Evolutionary conservation across 1,140 invertebrate genomes (phyloP).

Genomic region (Heterodera carotae): DNA sequence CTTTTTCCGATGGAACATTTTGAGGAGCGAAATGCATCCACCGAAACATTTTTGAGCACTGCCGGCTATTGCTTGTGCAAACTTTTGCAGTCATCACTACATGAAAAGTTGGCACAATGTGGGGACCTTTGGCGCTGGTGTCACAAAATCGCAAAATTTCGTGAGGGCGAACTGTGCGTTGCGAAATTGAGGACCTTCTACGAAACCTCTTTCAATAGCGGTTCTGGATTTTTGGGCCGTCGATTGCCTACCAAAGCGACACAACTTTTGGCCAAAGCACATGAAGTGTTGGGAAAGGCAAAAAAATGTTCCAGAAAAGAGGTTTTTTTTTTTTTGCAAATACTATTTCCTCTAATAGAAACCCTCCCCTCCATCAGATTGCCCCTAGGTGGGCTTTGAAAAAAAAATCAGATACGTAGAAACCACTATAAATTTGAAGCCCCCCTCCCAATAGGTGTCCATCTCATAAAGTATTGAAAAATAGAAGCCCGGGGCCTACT

Average conservation of each 20-base stretch:
- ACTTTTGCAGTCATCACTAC: slow-evolving; percentile 7
- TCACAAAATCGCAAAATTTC: slow-evolving; percentile 34
- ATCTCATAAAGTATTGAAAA: no score
- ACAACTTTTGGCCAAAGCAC: slow-evolving; percentile 34
- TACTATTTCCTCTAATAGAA: no score
- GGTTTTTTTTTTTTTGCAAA: no score
- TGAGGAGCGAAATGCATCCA: not conserved
- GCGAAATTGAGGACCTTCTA: slow-evolving; percentile 30
- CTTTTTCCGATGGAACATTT: not conserved
- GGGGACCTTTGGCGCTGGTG: slow-evolving; percentile 18
- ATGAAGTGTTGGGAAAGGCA: slow-evolving; percentile 30
- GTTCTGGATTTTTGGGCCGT: slow-evolving; percentile 11
- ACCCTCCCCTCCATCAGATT: no score
- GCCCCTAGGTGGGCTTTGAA: no score
- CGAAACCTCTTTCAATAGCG: not conserved
- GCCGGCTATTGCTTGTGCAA: slow-evolving; percentile 26
- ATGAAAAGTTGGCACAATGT: not conserved
- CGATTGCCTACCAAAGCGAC: slow-evolving; percentile 35
- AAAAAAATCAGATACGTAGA: no score
- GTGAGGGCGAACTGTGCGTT: slow-evolving; percentile 32
- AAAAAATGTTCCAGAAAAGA: slow-evolving; percentile 32
- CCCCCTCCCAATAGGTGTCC: no score
- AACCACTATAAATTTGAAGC: no score
- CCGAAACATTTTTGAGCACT: not conserved
- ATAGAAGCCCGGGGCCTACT: no score